phyloP scores from a whole-genome alignment of 2,888 invertebrate species.

The Diploptera punctata region DNA sequence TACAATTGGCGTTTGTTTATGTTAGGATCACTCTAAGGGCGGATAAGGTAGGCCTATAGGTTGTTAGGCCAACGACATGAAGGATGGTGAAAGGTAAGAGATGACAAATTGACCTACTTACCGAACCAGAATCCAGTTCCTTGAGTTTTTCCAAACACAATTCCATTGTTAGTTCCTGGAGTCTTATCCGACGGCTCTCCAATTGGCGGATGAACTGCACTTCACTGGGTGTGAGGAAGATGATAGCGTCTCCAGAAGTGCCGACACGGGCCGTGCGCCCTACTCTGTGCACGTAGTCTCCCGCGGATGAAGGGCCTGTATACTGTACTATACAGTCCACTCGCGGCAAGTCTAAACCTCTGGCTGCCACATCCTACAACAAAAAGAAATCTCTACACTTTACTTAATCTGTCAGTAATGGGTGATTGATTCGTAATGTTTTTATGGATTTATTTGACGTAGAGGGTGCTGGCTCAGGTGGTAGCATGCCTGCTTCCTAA shows the following conservation, averaged over 20 bases:
- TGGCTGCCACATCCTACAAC: constrained; percentile 86
- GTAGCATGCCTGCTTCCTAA: no score
- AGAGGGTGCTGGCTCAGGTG: no score
- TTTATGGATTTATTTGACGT: no score
- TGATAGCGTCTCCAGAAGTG: constrained; percentile 77
- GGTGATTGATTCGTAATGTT: no score
- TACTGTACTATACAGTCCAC: constrained; percentile 92
- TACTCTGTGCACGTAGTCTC: constrained; percentile 93
- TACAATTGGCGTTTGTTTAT: no score
- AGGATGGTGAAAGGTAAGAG: no score
- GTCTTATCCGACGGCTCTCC: constrained; percentile 75
- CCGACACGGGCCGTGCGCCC: constrained; percentile 93
- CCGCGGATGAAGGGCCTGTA: constrained; percentile 82
- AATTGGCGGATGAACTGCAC: constrained; percentile 78
- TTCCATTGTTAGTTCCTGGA: constrained; percentile 56
- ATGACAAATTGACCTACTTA: no score
- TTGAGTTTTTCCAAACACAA: constrained; percentile 49
- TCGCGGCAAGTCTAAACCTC: constrained; percentile 88
- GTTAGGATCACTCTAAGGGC: no score
- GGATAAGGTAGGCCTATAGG: no score
- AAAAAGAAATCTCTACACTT: not conserved
- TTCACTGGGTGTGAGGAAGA: constrained; percentile 82
- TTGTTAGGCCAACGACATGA: no score
- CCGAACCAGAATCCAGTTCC: not conserved
- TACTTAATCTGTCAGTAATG: no score